Evolutionary conservation across 2,113 vertebrate genomes (phyloP).

Genomic region (Melanotaenia duboulayi): DNA sequence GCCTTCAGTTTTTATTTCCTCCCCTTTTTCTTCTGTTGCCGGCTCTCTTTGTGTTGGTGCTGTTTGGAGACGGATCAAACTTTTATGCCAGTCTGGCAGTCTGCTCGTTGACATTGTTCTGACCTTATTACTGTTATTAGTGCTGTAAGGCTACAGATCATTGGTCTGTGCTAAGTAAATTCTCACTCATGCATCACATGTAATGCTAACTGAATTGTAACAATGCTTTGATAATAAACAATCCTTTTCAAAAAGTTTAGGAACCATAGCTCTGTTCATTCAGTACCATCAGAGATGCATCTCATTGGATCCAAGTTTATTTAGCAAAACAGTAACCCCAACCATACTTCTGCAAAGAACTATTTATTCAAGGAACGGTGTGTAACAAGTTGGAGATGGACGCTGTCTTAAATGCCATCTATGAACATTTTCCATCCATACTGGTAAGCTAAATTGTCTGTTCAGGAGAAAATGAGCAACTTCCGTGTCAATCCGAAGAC

Average conservation of each 20-base stretch:
- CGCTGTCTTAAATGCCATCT: too few species aligned
- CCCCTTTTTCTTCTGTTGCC: slow-evolving; percentile 6
- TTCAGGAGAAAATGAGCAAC: too few species aligned
- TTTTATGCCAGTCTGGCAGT: slow-evolving; percentile 9
- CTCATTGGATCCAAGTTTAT: not conserved
- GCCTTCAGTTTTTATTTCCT: not conserved
- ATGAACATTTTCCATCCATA: too few species aligned
- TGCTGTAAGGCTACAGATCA: slow-evolving; percentile 42
- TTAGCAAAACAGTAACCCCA: not conserved
- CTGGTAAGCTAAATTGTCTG: too few species aligned
- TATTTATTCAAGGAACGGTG: not conserved
- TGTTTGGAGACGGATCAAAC: slow-evolving; percentile 18
- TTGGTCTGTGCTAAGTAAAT: slow-evolving; percentile 46
- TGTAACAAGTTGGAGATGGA: too few species aligned
- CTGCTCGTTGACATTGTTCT: slow-evolving; percentile 44
- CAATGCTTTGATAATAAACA: not conserved
- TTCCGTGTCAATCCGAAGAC: too few species aligned
- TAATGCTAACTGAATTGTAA: not conserved
- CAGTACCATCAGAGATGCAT: not conserved
- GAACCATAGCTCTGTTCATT: not conserved
- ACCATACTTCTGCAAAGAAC: not conserved
- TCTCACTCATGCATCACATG: slow-evolving; percentile 39
- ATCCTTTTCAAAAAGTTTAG: not conserved
- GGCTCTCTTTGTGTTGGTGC: not conserved
- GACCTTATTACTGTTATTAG: slow-evolving; percentile 51